phyloP scores from a whole-genome alignment of 2,797 vertebrate genomes.

The Argya squamiceps region DNA sequence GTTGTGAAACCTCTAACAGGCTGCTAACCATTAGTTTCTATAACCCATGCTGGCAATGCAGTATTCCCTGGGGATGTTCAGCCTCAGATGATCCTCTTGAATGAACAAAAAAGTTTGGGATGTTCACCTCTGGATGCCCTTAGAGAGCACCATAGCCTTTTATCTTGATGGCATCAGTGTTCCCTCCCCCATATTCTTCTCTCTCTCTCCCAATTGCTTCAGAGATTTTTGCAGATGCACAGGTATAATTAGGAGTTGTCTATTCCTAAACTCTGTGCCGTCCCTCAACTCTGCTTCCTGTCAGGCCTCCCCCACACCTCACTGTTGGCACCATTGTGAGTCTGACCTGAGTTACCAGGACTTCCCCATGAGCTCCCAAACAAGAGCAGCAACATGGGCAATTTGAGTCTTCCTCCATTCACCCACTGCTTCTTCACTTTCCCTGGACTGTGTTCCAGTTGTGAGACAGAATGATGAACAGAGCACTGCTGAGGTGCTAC shows the following conservation, averaged over 20 bases:
- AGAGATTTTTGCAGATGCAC: neutral
- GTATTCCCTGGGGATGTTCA: neutral
- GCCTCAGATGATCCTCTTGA: neutral
- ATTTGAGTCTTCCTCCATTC: neutral
- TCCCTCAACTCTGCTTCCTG: neutral
- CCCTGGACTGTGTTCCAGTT: neutral
- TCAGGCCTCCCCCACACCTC: neutral
- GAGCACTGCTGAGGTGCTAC: neutral
- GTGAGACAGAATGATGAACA: neutral
- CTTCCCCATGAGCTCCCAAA: neutral
- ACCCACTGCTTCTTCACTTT: neutral
- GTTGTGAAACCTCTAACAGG: constrained; percentile 24
- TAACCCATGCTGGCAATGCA: neutral
- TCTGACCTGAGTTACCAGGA: neutral
- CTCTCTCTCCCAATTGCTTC: neutral
- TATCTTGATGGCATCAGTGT: neutral
- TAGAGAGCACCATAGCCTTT: neutral
- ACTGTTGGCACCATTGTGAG: neutral
- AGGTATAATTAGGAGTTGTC: neutral
- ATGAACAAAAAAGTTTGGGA: neutral
- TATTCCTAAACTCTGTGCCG: neutral
- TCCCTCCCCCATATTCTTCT: neutral
- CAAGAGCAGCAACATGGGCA: neutral
- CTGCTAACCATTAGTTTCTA: constrained; percentile 8
- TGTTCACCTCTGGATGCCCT: neutral